These are phyloP conservation scores for Salticus scenicus DNA, from an alignment of 2,888 invertebrate species.

Conservation along the genomic window DNA sequence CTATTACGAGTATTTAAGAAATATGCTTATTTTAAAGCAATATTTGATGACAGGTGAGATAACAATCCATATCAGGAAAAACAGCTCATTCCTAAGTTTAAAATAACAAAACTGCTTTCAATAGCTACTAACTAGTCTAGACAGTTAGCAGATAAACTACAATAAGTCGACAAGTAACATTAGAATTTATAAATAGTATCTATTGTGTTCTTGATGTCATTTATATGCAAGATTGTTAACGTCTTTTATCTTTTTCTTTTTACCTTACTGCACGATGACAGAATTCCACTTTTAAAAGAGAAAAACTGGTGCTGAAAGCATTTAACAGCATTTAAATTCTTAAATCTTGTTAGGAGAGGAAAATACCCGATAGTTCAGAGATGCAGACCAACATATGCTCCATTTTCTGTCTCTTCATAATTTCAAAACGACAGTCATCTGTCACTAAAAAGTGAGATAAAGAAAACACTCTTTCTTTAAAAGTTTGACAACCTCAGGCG, in stretches of 20 bases:
- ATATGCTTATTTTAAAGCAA: too few species aligned
- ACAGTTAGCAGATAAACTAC: neutral
- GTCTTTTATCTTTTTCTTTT: neutral
- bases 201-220: neutral
- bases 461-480: neutral
- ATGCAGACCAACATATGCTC: neutral
- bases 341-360: neutral
- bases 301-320: neutral
- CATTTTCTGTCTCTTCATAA: neutral
- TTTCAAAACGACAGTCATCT: slow-evolving; percentile 2
- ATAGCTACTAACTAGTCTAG: slow-evolving; percentile 1
- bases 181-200: neutral
- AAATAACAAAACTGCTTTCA: neutral
- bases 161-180: neutral
- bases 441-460: neutral
- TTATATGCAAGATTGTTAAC: neutral
- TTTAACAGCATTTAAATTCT: neutral
- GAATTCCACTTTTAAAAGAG: neutral
- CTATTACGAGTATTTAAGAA: too few species aligned
- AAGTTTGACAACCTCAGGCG: neutral
- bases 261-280: neutral
- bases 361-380: neutral
- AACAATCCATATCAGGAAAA: too few species aligned
- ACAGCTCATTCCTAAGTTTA: too few species aligned
- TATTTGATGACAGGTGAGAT: too few species aligned